Percentiles rank a stretch among this genome's conserved stretches.
These are phyloP conservation scores for Tetragnatha montana DNA, from an alignment of 2,888 invertebrate genomes.

Conservation along the genomic window DNA sequence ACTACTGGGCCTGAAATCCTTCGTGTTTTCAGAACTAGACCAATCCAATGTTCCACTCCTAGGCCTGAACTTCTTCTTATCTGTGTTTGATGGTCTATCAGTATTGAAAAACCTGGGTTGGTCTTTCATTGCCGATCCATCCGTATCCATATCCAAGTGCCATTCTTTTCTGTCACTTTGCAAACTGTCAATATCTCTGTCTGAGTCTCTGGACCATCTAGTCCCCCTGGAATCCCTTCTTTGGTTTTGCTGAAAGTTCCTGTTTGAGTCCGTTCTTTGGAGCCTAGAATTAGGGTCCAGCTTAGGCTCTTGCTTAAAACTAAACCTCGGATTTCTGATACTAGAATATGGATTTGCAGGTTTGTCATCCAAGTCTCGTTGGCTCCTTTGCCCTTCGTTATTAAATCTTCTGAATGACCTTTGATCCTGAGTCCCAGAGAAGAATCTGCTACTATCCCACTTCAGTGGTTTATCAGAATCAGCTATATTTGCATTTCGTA, in stretches of 20 bases:
- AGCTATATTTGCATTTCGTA: neutral
- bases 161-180: slow-evolving; percentile 53
- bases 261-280: neutral
- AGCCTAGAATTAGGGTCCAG: neutral
- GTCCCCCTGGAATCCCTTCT: neutral
- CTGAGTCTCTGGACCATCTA: neutral
- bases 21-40: neutral
- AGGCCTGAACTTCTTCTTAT: neutral
- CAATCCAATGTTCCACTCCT: neutral
- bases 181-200: slow-evolving; percentile 27
- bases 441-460: neutral
- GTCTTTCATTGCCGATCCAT: neutral
- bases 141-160: slow-evolving; percentile 6
- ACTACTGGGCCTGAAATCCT: neutral
- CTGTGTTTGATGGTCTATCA: neutral
- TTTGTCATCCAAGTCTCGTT: neutral
- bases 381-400: neutral
- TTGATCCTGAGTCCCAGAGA: neutral
- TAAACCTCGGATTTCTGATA: neutral
- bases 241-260: neutral
- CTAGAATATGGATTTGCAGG: neutral
- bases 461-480: neutral
- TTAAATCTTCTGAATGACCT: neutral
- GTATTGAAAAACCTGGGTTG: neutral
- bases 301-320: neutral